These are phyloP conservation scores for Stenchaetothrips biformis DNA, from an alignment of 2,888 invertebrate species.

Conservation along the genomic window DNA sequence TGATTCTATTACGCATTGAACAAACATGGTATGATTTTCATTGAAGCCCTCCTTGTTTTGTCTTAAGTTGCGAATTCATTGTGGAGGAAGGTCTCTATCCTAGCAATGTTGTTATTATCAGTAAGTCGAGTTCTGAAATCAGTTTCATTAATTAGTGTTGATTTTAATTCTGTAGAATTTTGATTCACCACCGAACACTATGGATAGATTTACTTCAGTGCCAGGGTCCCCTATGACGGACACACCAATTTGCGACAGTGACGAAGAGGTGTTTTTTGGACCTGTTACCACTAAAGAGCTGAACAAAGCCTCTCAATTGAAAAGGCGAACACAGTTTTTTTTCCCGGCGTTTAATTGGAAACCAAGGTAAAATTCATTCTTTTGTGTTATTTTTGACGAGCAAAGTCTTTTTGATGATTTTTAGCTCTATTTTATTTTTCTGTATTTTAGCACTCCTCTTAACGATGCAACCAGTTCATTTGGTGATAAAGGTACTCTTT, in stretches of 20 bases:
- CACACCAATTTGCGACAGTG: neutral
- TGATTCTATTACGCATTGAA: neutral
- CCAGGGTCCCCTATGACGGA: neutral
- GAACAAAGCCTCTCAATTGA: neutral
- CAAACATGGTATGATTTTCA: neutral
- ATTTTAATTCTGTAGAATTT: neutral
- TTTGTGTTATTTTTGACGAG: neutral
- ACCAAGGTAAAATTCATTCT: neutral
- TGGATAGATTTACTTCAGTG: neutral
- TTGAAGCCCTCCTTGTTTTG: neutral
- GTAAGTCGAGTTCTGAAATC: neutral
- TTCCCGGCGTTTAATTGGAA: neutral
- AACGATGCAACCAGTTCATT: neutral
- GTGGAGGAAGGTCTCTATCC: neutral
- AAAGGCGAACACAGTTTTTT: neutral
- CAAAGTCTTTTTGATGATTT: neutral
- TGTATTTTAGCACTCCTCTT: neutral
- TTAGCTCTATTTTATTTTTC: neutral
- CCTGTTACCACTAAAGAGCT: neutral
- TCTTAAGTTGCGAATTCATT: neutral
- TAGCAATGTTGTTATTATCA: neutral
- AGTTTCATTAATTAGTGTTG: neutral
- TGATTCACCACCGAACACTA: neutral
- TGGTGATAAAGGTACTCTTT: neutral
- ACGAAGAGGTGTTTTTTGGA: conserved; percentile 5